These are phyloP conservation scores for Drosophila nannoptera DNA, from an alignment of 1,140 invertebrate genomes.

Conservation along the genomic window DNA sequence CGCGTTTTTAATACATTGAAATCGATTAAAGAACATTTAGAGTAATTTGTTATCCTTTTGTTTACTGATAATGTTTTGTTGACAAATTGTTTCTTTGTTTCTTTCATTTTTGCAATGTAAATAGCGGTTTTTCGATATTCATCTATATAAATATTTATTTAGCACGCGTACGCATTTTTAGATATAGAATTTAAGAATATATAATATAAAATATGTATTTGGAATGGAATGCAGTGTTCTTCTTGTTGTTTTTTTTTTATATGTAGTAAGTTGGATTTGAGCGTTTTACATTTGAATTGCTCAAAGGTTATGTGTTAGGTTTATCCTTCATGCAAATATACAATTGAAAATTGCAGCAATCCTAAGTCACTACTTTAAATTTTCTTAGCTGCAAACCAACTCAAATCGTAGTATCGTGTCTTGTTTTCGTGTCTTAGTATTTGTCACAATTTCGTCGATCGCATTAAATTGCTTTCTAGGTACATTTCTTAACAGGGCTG, in stretches of 20 bases:
- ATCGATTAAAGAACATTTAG: slow-evolving; percentile 76
- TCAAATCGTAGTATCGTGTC: slow-evolving; percentile 9
- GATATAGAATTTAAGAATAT: slow-evolving; percentile 62
- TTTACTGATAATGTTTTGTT: slow-evolving; percentile 44
- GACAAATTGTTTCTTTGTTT: slow-evolving; percentile 8
- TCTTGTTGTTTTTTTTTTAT: slow-evolving; percentile 47
- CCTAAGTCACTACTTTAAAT: slow-evolving; percentile 9
- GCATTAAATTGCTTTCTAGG: slow-evolving; percentile 75
- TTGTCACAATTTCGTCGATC: slow-evolving; percentile 76
- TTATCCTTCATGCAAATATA: slow-evolving; percentile 23
- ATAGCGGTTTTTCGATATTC: slow-evolving; percentile 20
- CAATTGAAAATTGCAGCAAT: slow-evolving; percentile 29
- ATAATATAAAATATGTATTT: slow-evolving; percentile 74
- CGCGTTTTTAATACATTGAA: slow-evolving; percentile 77
- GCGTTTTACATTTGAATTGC: background rate
- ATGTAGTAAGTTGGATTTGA: slow-evolving; percentile 31
- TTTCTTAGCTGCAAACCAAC: slow-evolving; percentile 6
- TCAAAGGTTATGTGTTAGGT: background rate
- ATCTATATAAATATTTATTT: slow-evolving; percentile 55
- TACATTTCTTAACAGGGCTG: slow-evolving; percentile 64
- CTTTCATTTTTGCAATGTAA: slow-evolving; percentile 28
- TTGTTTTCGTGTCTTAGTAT: slow-evolving; percentile 46
- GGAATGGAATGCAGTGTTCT: slow-evolving; percentile 59
- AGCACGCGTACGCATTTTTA: slow-evolving; percentile 45
- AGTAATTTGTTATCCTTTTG: slow-evolving; percentile 56